A percentile compares a stretch with the other conserved stretches of the same genome.
Conservation (phyloP, 2,797 vertebrate genomes). For the Acanthurus lineatus region DNA sequence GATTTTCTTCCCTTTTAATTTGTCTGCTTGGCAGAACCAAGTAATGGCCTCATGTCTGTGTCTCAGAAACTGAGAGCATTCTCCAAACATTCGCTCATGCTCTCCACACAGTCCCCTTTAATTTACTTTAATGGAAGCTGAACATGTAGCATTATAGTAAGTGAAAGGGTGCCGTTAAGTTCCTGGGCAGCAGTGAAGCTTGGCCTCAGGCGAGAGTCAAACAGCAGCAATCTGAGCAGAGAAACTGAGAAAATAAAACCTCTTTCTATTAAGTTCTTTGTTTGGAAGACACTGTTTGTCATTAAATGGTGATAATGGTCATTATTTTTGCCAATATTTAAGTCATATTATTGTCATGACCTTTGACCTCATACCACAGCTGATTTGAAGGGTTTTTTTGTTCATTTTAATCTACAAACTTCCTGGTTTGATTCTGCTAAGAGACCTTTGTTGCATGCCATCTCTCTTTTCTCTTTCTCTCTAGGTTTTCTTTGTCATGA, state of each 20-base stretch:
- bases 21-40: conserved; percentile 61
- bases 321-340: not conserved
- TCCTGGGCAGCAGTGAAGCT: conserved; percentile 11
- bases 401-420: too few species aligned
- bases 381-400: not conserved
- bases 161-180: conserved; percentile 11
- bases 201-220: not conserved
- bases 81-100: conserved; percentile 67
- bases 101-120: conserved; percentile 38
- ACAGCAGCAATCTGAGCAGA: not conserved
- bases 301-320: too few species aligned
- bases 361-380: not conserved
- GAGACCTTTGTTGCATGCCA: not conserved
- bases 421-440: too few species aligned
- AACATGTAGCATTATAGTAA: conserved; percentile 38
- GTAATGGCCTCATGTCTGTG: conserved; percentile 66
- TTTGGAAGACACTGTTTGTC: too few species aligned
- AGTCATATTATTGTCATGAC: not conserved
- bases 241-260: conserved; percentile 1
- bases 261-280: too few species aligned
- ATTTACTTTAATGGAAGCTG: conserved; percentile 66
- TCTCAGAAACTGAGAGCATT: conserved; percentile 66
- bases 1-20: conserved; percentile 48
- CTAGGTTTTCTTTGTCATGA: not conserved
- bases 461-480: not conserved